Evolutionary conservation across 2,888 invertebrate genomes (phyloP).

Genomic region (Machimus rusticus): DNA sequence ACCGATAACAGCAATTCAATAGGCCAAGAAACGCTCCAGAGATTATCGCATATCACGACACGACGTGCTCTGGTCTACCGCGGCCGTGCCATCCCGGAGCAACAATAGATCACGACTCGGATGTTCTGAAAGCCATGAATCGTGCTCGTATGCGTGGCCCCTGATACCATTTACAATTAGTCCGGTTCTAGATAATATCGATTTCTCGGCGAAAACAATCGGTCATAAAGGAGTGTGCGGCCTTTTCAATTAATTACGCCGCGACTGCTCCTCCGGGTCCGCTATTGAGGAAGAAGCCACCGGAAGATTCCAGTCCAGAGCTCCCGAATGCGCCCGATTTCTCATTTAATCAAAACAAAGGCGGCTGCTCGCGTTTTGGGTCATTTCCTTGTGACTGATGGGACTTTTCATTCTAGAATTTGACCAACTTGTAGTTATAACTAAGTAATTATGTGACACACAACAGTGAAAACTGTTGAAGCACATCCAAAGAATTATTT

Average conservation of each 20-base stretch:
- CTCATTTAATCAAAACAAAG: neutral
- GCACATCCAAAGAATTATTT: too few relatives aligned
- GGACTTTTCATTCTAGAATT: too few relatives aligned
- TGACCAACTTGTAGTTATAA: too few relatives aligned
- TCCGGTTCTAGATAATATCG: neutral
- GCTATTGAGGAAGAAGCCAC: neutral
- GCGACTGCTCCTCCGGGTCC: neutral
- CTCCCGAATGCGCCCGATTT: neutral
- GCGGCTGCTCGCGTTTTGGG: neutral
- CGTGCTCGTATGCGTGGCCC: slow-evolving; percentile 25
- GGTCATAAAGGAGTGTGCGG: neutral
- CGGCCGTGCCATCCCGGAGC: neutral
- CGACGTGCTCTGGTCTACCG: neutral
- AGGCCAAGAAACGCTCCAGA: neutral
- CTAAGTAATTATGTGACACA: too few relatives aligned
- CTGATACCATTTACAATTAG: slow-evolving; percentile 19
- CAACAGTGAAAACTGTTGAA: too few relatives aligned
- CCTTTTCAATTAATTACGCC: neutral
- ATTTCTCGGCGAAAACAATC: neutral
- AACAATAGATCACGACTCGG: slow-evolving; percentile 36
- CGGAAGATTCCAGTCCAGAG: neutral
- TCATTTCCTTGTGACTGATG: too few relatives aligned
- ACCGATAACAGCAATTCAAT: slow-evolving; percentile 30
- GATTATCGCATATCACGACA: slow-evolving; percentile 29
- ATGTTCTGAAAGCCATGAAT: slow-evolving; percentile 3